Base-by-base conservation (phyloP, 2,113 vertebrate genomes). In the Nymphicus hollandicus region DNA sequence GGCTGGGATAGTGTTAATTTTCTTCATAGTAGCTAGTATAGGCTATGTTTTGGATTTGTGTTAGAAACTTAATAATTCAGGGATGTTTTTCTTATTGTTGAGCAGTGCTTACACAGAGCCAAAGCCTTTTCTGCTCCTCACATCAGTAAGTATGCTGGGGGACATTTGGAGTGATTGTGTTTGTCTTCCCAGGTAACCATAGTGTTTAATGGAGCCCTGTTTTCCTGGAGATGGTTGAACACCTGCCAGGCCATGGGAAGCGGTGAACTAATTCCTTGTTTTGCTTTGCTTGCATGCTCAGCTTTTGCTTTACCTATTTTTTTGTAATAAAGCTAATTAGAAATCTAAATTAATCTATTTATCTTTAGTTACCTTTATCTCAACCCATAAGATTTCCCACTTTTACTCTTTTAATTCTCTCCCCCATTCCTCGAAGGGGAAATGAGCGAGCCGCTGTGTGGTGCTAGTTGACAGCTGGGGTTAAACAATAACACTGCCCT, bases 91-190 rank as follows among this genome's bases (percentile, higher is more conserved):
- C 3, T 50, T 64, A 20, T 20, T n/a, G 37, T 35, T 49, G 27
- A 39, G 7, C 46, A 41, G 58, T 12, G 28, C 24, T 50, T 33
- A 10, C 60, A 64, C 17, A n/a, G 9, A 9, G 9, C 5, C 16
- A 25, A 52, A 37, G 37, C 17, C 22, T 64, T 64, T 52, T 43
- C 18, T 52, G 23, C 47, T 79, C 41, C 47, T 64, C 29, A 43
- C 17, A 8, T 22, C 35, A n/a, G 35, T 0, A 0, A 64, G 28
- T 19, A n/a, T 28, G 39, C 18, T 39, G 29, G 29, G 10, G 8
- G 8, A 31, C 5, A 39, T 72, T 64, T 25, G 55, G 49, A 31
- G 19, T 41, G 13, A 64, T 17, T 35, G 9, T 14, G 4, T 27
- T 63, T 79, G 23, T 49, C 56, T 55, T 41, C n/a, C 18, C n/a